Evolutionary conservation across 53 echinoderm and acorn worm species (phyloP), one percentile per base, ranked within the genome.

Genomic region (Paracentrotus lividus): DNA sequence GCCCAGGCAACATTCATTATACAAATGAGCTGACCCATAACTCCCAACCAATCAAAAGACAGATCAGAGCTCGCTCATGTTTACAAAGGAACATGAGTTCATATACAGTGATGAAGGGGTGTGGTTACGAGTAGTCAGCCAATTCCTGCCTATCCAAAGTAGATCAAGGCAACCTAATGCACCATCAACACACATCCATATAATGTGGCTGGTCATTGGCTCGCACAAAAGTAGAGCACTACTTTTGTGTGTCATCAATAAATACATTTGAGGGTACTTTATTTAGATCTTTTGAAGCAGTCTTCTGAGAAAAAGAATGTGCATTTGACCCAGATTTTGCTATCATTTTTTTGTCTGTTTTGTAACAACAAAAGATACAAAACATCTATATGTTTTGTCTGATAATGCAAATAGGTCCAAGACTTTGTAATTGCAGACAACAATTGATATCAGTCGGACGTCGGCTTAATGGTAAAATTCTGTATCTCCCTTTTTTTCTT

Each of bases 1-100:
- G 86, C 34, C 86, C 86, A 86, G 86, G 86, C 89, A 64, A 89
- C 89, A 89, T 89, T 89, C 43, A 88, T 89, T 89, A 89, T 45
- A 33, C 89, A 42, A 89, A 89, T 89, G 89, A 89, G 89, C 89
- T 89, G 89, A 89, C 89, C 89, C 12, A 36, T 55, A 59, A 89
- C 89, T 89, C 89, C n/a, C 44, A 2, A 34, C 89, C 89, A 89
- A 89, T 89, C 89, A 89, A 42, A 89, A 65, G 2, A 33, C 24
- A 36, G 49, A 55, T n/a, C 32, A 55, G 26, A 81, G 86, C 56
- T 4, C 51, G 29, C 85, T 86, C 52, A 89, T 89, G 89, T 58
- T 88, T 89, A 61, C 45, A 33, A n/a, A 44, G 64, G 64, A 61
- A 89, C 89, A 89, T 89, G 89, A 89, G 60, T 89, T 89, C 38